A percentile compares a stretch with the other conserved stretches of the same genome.
phyloP scores from a whole-genome alignment of 2,797 vertebrate genomes.

The Rhinichthys osculus region DNA sequence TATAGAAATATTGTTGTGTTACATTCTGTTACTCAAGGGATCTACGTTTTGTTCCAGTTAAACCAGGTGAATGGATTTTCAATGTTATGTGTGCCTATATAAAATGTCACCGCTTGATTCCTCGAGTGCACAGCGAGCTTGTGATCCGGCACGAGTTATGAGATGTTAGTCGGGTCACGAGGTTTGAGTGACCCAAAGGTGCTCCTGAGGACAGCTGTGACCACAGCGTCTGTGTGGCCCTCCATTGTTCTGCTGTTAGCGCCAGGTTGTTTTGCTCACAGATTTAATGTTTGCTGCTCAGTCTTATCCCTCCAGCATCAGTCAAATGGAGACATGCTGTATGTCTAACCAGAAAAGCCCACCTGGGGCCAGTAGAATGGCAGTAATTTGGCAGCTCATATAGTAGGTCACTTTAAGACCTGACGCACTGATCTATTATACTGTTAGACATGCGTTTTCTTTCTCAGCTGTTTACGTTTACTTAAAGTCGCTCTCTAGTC shows the following conservation, averaged over 20 bases:
- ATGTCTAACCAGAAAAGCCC: background rate
- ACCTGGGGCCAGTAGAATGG: background rate
- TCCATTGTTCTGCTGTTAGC: background rate
- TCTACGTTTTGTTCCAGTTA: background rate
- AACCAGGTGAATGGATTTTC: background rate
- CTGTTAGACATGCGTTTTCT: too few relatives aligned
- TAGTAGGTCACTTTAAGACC: too few relatives aligned
- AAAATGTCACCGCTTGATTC: background rate
- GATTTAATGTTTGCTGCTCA: background rate
- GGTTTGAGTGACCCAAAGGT: background rate
- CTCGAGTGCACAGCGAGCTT: background rate
- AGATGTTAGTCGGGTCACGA: background rate
- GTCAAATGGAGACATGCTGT: background rate
- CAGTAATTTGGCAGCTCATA: too few relatives aligned
- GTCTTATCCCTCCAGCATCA: background rate
- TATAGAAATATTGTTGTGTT: too few relatives aligned
- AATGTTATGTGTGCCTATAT: background rate
- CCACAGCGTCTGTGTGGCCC: background rate
- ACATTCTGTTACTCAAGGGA: background rate
- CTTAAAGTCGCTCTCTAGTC: too few relatives aligned
- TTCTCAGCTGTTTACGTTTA: too few relatives aligned
- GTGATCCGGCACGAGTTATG: background rate
- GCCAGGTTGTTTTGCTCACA: background rate
- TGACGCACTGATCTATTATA: too few relatives aligned
- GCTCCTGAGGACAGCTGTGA: slow-evolving; percentile 24